Conservation (phyloP, 1,140 invertebrate genomes). For the Lordiphosa stackelbergi region DNA sequence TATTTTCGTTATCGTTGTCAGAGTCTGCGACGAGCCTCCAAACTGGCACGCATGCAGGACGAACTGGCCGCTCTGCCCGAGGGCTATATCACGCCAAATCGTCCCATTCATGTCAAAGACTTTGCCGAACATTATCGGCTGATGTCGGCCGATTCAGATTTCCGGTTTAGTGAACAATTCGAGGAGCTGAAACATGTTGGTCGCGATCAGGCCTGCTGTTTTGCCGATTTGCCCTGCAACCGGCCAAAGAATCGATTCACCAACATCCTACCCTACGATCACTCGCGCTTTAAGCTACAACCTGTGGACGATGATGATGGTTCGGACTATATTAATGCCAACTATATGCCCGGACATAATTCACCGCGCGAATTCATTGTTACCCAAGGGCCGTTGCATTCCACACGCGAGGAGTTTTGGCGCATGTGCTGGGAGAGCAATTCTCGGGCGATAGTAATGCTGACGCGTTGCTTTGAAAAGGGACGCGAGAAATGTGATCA, state of each 20-base stretch:
- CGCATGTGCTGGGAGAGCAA: conserved; percentile 98
- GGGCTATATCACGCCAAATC: conserved; percentile 88
- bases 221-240: conserved; percentile 96
- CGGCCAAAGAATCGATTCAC: conserved; percentile 99
- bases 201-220: conserved; percentile 90
- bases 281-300: conserved; percentile 95
- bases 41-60: conserved; percentile 81
- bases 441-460: conserved; percentile 96
- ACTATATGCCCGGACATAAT: conserved; percentile 96
- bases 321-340: conserved; percentile 97
- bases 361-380: conserved; percentile 97
- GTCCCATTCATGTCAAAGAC: conserved; percentile 92
- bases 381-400: conserved; percentile 96
- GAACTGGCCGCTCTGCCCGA: conserved; percentile 86
- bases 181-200: conserved; percentile 97
- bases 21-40: conserved; percentile 81
- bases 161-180: conserved; percentile 98
- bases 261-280: conserved; percentile 98
- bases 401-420: conserved; percentile 98
- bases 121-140: conserved; percentile 95
- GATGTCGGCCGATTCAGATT: conserved; percentile 98
- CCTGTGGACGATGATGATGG: conserved; percentile 98
- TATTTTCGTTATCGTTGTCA: conserved; percentile 80
- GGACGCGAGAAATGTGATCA: conserved; percentile 87
- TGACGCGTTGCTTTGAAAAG: conserved; percentile 95